Evolutionary conservation across 2,888 invertebrate species (phyloP).

Genomic region (Laspeyria flexula): DNA sequence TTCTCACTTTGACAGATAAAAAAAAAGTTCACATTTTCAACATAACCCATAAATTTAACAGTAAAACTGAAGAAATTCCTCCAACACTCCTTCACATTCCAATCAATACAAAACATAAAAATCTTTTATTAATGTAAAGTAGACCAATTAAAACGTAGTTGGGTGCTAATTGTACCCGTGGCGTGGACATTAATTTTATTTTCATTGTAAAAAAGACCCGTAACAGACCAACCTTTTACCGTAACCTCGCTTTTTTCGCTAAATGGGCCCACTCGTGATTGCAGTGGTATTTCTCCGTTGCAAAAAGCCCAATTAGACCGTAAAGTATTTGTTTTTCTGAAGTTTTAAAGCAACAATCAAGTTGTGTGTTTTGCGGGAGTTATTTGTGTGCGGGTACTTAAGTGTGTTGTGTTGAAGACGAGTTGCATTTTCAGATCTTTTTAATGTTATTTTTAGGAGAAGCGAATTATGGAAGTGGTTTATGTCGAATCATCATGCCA

Average conservation of each 20-base stretch:
- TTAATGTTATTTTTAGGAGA: too few relatives aligned
- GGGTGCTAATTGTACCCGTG: slow-evolving; percentile 43
- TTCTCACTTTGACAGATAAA: too few relatives aligned
- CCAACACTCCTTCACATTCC: not conserved
- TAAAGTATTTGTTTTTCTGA: slow-evolving; percentile 36
- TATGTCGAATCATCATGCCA: too few relatives aligned
- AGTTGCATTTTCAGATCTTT: not conserved
- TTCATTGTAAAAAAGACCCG: slow-evolving; percentile 38
- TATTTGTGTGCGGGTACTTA: not conserved
- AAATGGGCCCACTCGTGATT: slow-evolving; percentile 41
- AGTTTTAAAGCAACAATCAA: slow-evolving; percentile 10
- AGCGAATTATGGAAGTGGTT: too few relatives aligned
- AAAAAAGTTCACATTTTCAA: too few relatives aligned
- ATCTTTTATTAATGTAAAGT: slow-evolving; percentile 33
- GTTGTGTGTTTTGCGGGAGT: not conserved
- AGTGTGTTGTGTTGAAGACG: not conserved
- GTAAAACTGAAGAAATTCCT: too few relatives aligned
- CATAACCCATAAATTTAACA: too few relatives aligned
- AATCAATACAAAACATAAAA: slow-evolving; percentile 9
- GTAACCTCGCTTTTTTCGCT: slow-evolving; percentile 38
- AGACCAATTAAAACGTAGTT: slow-evolving; percentile 44
- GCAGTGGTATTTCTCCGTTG: slow-evolving; percentile 29
- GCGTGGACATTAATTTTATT: slow-evolving; percentile 40
- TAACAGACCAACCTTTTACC: slow-evolving; percentile 31
- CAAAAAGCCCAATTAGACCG: slow-evolving; percentile 33